A percentile compares a stretch with the other conserved stretches of the same genome.
Evolutionary conservation across 2,797 vertebrate species (phyloP).

Genomic region (Remorina albescens): DNA sequence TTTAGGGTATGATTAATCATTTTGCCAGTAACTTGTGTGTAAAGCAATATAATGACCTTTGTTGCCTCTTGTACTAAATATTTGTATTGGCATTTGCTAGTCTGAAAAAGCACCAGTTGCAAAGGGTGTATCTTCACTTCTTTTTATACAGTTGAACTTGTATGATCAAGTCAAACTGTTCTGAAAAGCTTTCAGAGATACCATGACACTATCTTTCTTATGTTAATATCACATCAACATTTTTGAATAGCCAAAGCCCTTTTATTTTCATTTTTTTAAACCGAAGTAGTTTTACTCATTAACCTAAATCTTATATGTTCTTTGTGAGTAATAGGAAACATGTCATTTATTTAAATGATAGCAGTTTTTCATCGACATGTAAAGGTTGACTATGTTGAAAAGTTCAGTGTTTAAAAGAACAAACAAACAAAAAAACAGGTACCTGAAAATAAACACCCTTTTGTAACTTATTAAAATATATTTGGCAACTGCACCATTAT

Average conservation of each 20-base stretch:
- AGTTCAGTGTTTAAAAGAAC: conserved; percentile 73
- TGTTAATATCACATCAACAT: conserved; percentile 59
- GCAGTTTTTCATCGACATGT: conserved; percentile 67
- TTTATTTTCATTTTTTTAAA: conserved; percentile 21
- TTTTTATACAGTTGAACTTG: conserved; percentile 60
- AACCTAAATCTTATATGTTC: conserved; percentile 61
- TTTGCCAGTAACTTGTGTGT: conserved; percentile 50
- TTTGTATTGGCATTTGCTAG: conserved; percentile 23
- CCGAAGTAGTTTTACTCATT: conserved; percentile 48
- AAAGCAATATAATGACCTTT: conserved; percentile 48
- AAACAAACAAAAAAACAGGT: conserved; percentile 73
- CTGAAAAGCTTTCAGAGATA: conserved; percentile 65
- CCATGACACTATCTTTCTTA: conserved; percentile 31
- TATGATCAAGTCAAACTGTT: conserved; percentile 43
- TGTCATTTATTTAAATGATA: conserved; percentile 73
- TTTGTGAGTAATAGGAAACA: conserved; percentile 65
- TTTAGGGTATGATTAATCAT: conserved; percentile 46
- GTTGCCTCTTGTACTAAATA: conserved; percentile 48
- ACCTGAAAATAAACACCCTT: conserved; percentile 80
- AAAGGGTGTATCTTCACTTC: conserved; percentile 55
- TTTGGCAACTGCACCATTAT: conserved; percentile 54
- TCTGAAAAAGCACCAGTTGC: conserved; percentile 53
- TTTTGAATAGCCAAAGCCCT: conserved; percentile 74
- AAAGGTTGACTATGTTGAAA: conserved; percentile 68
- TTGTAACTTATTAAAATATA: conserved; percentile 89